Conservation (phyloP, 2,113 vertebrate species). For the Benitochromis conjunctus region DNA sequence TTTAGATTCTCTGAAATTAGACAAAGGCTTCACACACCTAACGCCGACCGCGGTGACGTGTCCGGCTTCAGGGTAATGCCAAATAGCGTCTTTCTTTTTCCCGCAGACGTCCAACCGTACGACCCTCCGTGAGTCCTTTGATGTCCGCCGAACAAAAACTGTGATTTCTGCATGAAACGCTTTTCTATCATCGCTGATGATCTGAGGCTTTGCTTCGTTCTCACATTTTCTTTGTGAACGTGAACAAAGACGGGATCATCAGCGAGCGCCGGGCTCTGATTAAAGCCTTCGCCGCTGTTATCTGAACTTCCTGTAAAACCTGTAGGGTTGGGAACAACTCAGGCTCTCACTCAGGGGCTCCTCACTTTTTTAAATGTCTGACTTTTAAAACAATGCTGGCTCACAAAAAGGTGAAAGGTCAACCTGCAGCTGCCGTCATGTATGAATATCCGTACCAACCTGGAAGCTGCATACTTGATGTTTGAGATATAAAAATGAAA, state of each 20-base stretch:
- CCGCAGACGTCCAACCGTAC: neutral
- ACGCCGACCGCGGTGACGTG: rapidly evolving
- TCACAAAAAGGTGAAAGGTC: neutral
- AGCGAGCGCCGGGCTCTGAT: neutral
- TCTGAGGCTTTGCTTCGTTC: neutral
- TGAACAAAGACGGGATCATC: slow-evolving; percentile 3
- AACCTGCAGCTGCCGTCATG: rapidly evolving
- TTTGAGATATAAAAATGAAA: neutral
- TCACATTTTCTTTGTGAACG: neutral
- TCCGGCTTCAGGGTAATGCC: neutral
- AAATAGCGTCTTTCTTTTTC: neutral
- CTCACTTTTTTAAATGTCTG: neutral
- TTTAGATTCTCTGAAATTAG: neutral
- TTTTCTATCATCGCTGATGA: neutral
- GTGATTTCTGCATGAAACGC: neutral
- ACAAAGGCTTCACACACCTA: neutral
- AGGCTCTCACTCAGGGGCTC: neutral
- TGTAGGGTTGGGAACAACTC: neutral
- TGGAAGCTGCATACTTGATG: neutral
- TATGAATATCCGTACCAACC: neutral
- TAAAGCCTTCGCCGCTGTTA: neutral
- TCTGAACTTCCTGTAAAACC: neutral
- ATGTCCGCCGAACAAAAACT: neutral
- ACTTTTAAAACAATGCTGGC: neutral
- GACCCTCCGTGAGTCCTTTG: neutral